Percentiles rank a stretch among this genome's conserved stretches.
phyloP scores from a whole-genome alignment of 2,888 invertebrate species.

The Exocentrus adspersus region DNA sequence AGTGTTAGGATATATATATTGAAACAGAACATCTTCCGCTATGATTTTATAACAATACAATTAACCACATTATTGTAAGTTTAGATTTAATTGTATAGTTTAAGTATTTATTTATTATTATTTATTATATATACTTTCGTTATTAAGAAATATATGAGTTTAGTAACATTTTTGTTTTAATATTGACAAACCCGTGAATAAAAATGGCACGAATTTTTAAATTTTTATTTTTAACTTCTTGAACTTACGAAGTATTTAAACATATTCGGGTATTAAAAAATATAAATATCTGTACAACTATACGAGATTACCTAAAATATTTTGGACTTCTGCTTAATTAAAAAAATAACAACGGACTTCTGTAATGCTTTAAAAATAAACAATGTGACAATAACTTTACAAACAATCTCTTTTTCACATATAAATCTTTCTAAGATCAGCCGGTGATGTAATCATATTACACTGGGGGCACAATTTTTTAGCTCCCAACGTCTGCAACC shows the following conservation, averaged over 20 bases:
- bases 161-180: too few relatives aligned
- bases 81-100: too few relatives aligned
- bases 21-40: constrained; percentile 26
- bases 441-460: constrained; percentile 89
- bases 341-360: constrained; percentile 9
- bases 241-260: background rate
- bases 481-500: constrained; percentile 78
- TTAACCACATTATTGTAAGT: constrained; percentile 20
- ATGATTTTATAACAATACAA: constrained; percentile 29
- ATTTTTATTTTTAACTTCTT: background rate
- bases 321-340: constrained; percentile 10
- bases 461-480: constrained; percentile 96
- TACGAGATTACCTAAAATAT: constrained; percentile 28
- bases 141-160: background rate
- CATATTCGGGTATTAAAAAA: constrained; percentile 2
- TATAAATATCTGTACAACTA: background rate
- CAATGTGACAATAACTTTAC: too few relatives aligned
- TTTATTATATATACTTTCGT: background rate
- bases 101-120: background rate
- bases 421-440: constrained; percentile 87
- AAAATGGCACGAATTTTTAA: constrained; percentile 18
- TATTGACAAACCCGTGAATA: background rate
- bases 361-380: constrained; percentile 23
- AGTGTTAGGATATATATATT: constrained; percentile 13
- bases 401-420: constrained; percentile 76